These are phyloP conservation scores for Poeciliopsis infans DNA, from an alignment of 2,797 vertebrate species.

Conservation along the genomic window DNA sequence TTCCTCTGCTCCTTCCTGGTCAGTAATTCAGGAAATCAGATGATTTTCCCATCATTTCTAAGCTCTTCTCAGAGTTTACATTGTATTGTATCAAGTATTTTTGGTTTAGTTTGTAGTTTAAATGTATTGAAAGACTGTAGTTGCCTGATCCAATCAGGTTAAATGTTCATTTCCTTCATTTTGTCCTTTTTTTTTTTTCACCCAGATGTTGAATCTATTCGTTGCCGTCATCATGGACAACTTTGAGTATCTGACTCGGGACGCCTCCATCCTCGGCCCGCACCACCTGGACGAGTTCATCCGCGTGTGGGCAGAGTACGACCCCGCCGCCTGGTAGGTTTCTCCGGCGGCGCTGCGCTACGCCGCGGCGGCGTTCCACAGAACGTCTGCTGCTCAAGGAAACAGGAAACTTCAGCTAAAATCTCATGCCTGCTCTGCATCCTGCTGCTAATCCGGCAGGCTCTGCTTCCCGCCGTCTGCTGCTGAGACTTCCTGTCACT, in stretches of 20 bases:
- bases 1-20: conserved; percentile 99
- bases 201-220: conserved; percentile 97
- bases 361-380: not conserved
- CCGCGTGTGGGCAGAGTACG: conserved; percentile 97
- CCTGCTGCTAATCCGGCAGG: not conserved
- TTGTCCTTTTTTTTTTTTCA: not conserved
- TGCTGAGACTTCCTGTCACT: not conserved
- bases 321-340: conserved; percentile 96
- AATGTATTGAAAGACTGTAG: not conserved
- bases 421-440: conserved; percentile 19
- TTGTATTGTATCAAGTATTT: not conserved
- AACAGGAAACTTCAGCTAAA: not conserved
- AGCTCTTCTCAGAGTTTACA: no score
- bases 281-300: conserved; percentile 98
- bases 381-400: conserved; percentile 1
- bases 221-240: conserved; percentile 99
- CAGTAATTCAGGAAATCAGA: conserved; percentile 56
- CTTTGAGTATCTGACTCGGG: conserved; percentile 97
- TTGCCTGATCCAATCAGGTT: not conserved
- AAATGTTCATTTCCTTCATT: not conserved
- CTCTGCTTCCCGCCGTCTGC: not conserved
- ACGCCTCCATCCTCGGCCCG: conserved; percentile 97
- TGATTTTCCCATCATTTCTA: not conserved
- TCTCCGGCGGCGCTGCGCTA: not conserved
- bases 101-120: not conserved